A percentile compares a stretch with the other conserved stretches of the same genome.
Conservation (phyloP, 2,797 vertebrate genomes). For the Eulemur coronatus region DNA sequence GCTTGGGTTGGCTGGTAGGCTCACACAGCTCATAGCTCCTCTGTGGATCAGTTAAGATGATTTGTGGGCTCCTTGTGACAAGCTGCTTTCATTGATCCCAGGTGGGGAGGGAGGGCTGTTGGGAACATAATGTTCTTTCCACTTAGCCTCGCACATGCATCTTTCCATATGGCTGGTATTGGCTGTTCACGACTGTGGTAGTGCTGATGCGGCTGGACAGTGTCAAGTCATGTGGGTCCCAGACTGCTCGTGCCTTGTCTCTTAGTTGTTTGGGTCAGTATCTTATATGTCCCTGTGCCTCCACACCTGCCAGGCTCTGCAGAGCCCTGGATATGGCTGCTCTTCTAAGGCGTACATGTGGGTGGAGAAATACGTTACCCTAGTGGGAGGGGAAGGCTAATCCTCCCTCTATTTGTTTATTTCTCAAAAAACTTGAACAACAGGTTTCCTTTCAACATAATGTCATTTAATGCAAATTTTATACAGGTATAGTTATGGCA, state of each 20-base stretch:
- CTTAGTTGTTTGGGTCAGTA: not conserved
- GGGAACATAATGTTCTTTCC: not conserved
- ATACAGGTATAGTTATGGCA: not conserved
- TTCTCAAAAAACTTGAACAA: slow-evolving; percentile 51
- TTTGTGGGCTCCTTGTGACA: not conserved
- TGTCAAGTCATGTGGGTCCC: not conserved
- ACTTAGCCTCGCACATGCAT: not conserved
- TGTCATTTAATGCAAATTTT: slow-evolving; percentile 60
- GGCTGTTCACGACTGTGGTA: not conserved
- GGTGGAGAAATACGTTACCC: not conserved
- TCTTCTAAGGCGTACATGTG: not conserved
- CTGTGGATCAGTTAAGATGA: not conserved
- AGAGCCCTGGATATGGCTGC: not conserved
- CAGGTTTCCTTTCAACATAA: slow-evolving; percentile 52
- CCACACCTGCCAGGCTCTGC: not conserved
- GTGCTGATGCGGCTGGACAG: not conserved
- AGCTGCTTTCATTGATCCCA: not conserved
- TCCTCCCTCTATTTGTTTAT: slow-evolving; percentile 51
- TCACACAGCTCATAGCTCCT: not conserved
- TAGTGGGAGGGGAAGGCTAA: slow-evolving; percentile 29
- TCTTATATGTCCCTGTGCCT: not conserved
- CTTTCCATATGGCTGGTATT: not conserved
- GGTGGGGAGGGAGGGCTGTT: not conserved
- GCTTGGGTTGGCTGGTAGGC: not conserved
- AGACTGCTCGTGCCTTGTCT: not conserved